Conservation (phyloP, 1,140 invertebrate genomes). For the Schmidtea mediterranea region DNA sequence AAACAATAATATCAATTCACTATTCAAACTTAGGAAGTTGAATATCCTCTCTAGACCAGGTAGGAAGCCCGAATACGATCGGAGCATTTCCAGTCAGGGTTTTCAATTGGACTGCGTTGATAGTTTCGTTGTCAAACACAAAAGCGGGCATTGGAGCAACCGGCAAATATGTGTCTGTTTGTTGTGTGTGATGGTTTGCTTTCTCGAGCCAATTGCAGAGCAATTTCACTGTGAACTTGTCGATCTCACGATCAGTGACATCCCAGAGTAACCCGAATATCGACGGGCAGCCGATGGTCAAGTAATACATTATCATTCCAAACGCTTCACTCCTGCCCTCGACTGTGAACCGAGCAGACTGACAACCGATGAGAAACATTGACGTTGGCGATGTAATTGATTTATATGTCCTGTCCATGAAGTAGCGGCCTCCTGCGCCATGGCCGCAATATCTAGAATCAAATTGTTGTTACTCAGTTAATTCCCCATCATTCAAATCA, state of each 20-base stretch:
- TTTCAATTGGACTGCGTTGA: too few species aligned
- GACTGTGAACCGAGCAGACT: slow-evolving; percentile 34
- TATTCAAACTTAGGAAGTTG: too few species aligned
- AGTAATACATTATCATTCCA: slow-evolving; percentile 39
- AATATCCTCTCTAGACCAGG: too few species aligned
- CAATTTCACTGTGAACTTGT: slow-evolving; percentile 39
- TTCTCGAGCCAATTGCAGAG: slow-evolving; percentile 14
- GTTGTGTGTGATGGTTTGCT: background rate
- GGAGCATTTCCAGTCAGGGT: too few species aligned
- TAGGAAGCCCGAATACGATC: too few species aligned
- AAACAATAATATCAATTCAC: too few species aligned
- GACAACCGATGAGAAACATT: slow-evolving; percentile 45
- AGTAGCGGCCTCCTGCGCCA: slow-evolving; percentile 42
- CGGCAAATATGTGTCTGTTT: too few species aligned
- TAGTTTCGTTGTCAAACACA: too few species aligned
- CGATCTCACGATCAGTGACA: slow-evolving; percentile 50
- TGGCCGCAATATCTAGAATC: slow-evolving; percentile 48
- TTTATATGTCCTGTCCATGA: slow-evolving; percentile 32
- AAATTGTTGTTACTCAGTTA: too few species aligned
- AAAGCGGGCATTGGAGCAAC: too few species aligned
- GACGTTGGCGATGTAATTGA: slow-evolving; percentile 32
- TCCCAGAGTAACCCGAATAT: slow-evolving; percentile 52
- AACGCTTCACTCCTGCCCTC: slow-evolving; percentile 34
- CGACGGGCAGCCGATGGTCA: slow-evolving; percentile 41
- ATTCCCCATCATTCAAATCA: too few species aligned